phyloP scores from a whole-genome alignment of 1,140 invertebrate genomes.

The Brachionus koreanus region DNA sequence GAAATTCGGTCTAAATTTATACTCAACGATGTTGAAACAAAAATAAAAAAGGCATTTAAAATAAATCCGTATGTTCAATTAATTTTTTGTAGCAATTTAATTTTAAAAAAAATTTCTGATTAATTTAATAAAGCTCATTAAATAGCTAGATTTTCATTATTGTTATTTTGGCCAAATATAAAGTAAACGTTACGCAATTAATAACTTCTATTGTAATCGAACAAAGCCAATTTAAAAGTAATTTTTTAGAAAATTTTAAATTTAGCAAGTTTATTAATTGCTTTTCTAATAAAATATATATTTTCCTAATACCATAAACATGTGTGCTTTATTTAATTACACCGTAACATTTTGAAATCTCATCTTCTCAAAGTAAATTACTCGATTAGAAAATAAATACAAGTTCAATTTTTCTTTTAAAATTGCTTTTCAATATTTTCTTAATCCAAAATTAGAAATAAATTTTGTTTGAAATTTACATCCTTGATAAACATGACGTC shows the following conservation, averaged over 20 bases:
- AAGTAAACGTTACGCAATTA: neutral
- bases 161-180: neutral
- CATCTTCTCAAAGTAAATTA: neutral
- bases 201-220: neutral
- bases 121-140: constrained; percentile 40
- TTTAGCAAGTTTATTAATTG: neutral
- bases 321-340: neutral
- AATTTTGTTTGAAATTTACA: neutral
- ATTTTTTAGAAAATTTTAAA: neutral
- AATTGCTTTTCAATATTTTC: neutral
- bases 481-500: neutral
- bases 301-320: neutral
- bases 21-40: neutral
- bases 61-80: neutral
- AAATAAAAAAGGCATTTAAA: neutral
- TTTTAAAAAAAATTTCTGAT: neutral
- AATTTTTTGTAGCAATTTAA: neutral
- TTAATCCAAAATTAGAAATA: neutral
- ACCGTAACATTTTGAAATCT: constrained; percentile 21
- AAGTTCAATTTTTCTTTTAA: neutral
- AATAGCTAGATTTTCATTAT: neutral
- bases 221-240: neutral
- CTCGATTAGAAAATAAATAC: neutral
- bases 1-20: neutral
- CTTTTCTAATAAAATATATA: neutral